phyloP scores from a whole-genome alignment of 2,797 vertebrate species.

The Anas acuta region DNA sequence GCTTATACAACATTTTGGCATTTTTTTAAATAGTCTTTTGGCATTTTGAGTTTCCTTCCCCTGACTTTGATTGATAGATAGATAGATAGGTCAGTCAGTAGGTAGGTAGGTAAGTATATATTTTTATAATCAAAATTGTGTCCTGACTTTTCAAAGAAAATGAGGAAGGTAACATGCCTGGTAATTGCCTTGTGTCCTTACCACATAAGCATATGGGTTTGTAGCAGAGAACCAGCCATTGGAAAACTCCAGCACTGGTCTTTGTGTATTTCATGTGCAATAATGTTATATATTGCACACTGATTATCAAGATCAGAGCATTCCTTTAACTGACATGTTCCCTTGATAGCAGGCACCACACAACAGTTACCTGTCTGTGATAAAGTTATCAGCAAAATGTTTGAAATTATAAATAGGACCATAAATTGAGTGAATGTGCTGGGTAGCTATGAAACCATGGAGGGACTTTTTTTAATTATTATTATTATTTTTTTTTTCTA shows the following conservation, averaged over 20 bases:
- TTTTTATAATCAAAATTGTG: neutral
- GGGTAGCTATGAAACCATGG: neutral
- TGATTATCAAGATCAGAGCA: neutral
- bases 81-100: neutral
- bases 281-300: neutral
- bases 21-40: neutral
- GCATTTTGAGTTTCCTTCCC: neutral
- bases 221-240: neutral
- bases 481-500: neutral
- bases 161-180: neutral
- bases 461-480: neutral
- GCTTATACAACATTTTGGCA: neutral
- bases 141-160: neutral
- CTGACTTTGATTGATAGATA: neutral
- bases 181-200: neutral
- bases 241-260: neutral
- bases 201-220: neutral
- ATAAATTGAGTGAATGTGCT: neutral
- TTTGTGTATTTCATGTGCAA: neutral
- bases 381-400: neutral
- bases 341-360: neutral
- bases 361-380: neutral
- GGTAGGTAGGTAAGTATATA: neutral
- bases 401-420: neutral
- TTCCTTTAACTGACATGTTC: neutral